Conservation (phyloP, 2,113 vertebrate species). For the Phoenicopterus ruber region DNA sequence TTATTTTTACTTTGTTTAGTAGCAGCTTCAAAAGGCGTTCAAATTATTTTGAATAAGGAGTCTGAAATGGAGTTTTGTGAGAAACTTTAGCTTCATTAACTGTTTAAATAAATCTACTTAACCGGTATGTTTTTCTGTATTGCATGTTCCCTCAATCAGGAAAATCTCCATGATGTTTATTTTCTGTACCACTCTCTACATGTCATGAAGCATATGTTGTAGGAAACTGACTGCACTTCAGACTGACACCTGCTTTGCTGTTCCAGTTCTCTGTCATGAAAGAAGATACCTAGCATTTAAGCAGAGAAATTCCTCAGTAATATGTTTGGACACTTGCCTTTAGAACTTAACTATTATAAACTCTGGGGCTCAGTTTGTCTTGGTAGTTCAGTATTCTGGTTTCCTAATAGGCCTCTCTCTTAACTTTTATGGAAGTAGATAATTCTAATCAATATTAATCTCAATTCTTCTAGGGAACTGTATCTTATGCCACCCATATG, state of each 20-base stretch:
- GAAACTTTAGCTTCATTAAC: not conserved
- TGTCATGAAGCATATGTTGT: slow-evolving; percentile 23
- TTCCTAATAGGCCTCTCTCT: not conserved
- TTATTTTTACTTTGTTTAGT: not conserved
- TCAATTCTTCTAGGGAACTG: not conserved
- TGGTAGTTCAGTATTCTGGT: not conserved
- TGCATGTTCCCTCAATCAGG: not conserved
- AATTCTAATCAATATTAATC: not conserved
- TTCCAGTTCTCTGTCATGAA: not conserved
- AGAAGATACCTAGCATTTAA: not conserved
- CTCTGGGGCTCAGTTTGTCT: not conserved
- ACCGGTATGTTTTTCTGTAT: not conserved
- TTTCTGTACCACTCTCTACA: not conserved
- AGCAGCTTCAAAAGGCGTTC: not conserved
- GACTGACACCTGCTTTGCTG: slow-evolving; percentile 37
- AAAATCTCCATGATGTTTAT: slow-evolving; percentile 4
- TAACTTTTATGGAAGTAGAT: not conserved
- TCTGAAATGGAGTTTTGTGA: not conserved
- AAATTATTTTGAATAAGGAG: not conserved
- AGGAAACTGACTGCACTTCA: not conserved
- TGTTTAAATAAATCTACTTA: not conserved
- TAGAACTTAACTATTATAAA: not conserved
- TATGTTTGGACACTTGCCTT: not conserved
- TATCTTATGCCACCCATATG: not conserved
- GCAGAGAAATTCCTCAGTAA: not conserved